These are phyloP conservation scores for Achatina immaculata DNA, from an alignment of 1,140 invertebrate genomes.

Conservation along the genomic window DNA sequence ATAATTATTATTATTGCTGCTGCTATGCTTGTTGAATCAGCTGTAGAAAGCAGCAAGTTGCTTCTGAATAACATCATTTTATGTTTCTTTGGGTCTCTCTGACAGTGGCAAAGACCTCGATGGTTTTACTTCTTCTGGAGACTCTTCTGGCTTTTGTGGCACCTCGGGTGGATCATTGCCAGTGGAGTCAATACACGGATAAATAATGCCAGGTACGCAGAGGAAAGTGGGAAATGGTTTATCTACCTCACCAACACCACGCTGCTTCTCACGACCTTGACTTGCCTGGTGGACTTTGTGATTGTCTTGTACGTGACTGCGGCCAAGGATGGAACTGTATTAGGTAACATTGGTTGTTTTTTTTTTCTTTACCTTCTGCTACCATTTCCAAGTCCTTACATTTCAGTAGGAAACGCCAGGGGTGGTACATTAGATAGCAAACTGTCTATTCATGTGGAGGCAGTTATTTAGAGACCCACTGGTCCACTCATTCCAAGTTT, in stretches of 20 bases:
- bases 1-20: no score
- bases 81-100: neutral
- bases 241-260: conserved; percentile 60
- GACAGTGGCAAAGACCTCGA: conserved; percentile 40
- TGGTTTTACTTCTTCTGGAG: conserved; percentile 52
- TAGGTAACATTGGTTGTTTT: no score
- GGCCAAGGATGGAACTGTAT: neutral
- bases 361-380: neutral
- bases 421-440: neutral
- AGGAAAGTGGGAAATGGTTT: conserved; percentile 57
- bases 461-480: neutral
- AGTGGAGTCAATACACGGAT: conserved; percentile 43
- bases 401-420: neutral
- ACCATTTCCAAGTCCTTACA: neutral
- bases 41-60: no score
- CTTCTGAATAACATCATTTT: no score
- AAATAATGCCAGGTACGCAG: conserved; percentile 43
- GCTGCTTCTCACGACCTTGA: conserved; percentile 49
- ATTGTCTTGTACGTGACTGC: neutral
- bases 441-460: neutral
- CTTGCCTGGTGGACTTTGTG: conserved; percentile 44
- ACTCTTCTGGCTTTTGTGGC: conserved; percentile 50
- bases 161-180: conserved; percentile 52
- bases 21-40: no score
- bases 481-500: neutral